phyloP scores from a whole-genome alignment of 2,888 invertebrate species.

The Heliothis peltigera region DNA sequence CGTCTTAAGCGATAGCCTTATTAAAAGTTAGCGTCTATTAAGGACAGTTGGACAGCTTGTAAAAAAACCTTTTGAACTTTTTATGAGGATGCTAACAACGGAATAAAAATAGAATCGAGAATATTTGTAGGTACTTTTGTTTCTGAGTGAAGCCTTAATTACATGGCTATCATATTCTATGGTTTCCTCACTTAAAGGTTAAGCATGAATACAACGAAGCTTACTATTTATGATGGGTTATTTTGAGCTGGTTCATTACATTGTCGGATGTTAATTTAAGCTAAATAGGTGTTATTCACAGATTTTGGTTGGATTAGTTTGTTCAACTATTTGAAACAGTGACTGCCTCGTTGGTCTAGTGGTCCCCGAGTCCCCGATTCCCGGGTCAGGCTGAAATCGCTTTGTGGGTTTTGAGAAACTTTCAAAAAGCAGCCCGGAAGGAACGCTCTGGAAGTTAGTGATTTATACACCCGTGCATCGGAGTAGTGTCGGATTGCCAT shows the following conservation, averaged over 20 bases:
- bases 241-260: background rate
- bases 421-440: too few species aligned
- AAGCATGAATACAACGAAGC: conserved; percentile 8
- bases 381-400: too few species aligned
- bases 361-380: too few species aligned
- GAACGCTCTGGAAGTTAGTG: too few species aligned
- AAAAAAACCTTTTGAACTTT: background rate
- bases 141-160: conserved; percentile 20
- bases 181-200: conserved; percentile 17
- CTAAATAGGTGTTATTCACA: background rate
- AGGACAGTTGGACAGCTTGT: background rate
- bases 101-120: background rate
- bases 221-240: background rate
- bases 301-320: background rate
- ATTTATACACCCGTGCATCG: too few species aligned
- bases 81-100: background rate
- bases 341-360: too few species aligned
- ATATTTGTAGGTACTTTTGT: conserved; percentile 9
- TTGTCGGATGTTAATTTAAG: background rate
- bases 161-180: conserved; percentile 9
- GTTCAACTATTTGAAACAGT: too few species aligned
- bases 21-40: background rate
- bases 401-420: too few species aligned
- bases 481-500: too few species aligned
- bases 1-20: background rate